Base-by-base conservation (phyloP, 2,113 vertebrate species). In the Philantomba maxwellii region DNA sequence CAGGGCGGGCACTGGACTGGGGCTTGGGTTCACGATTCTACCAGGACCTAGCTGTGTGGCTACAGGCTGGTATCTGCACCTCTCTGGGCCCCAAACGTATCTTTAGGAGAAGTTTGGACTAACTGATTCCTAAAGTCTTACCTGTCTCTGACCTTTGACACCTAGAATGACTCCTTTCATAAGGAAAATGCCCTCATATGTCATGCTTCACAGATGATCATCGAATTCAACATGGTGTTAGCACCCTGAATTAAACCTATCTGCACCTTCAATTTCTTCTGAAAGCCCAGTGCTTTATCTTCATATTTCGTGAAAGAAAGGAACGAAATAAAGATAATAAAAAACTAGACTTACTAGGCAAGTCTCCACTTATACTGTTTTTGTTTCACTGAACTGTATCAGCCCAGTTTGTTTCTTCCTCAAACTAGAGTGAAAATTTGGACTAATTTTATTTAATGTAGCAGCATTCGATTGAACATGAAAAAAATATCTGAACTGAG, bases 1-100 rank as follows among this genome's bases (percentile, higher is more conserved):
- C 9, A n/a, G 21, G 15, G 53, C 57, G 43, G 47, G 16, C 21
- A 3, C 53, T 1, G 14, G 39, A 23, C 5, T 1, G 14, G 13
- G 19, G 80, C 36, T 70, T 5, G 28, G 66, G 9, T 28, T 30
- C 43, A 82, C 8, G 2, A 1, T 10, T 86, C 39, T 28, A 13
- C 4, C 2, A 49, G 53, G 21, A 33, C 16, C 17, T 45, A 53
- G 70, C 36, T 16, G 17, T 60, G 30, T 5, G 53, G 80, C 28
- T 10, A 14, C 1, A 6, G 4, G 33, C 2, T 0, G n/a, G 49
- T 25, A 2, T 43, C 33, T 30, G 7, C 2, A 7, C 17, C 23
- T 17, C 78, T 45, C 53, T 49, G n/a, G 33, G 7, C 6, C 5
- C 47, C 13, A 28, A 8, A 28, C 15, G 28, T 21, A 33, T 28